Evolutionary conservation across 2,888 invertebrate species (phyloP), one percentile per base, ranked within the genome.

Genomic region (Eristalis tenax): DNA sequence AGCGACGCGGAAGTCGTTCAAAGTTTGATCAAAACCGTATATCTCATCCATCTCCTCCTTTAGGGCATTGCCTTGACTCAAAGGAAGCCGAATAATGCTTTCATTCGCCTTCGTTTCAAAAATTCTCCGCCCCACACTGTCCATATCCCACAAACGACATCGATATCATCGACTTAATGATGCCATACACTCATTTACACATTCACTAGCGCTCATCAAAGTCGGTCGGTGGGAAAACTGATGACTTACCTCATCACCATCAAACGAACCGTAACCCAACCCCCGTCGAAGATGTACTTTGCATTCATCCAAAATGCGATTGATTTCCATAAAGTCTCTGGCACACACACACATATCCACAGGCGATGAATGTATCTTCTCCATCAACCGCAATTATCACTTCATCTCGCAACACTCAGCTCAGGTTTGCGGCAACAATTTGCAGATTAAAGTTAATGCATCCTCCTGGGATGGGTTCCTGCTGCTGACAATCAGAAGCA

Each of bases 391-490:
- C 50, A 50, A 50, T 50, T 50, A 50, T 50, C 50, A 50, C 50
- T 50, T 50, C 50, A 50, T 50, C 50, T 50, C 50, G 50, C 50
- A 50, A 18, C 50, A 50, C 50, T 50, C 18, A 18, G 59, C 59
- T 28, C 59, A 15, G 59, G 59, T 59, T 18, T 23, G 26, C 59
- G 26, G 23, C 59, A 59, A 59, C 59, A 59, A 59, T 59, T 59
- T 28, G 59, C 59, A 28, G 59, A 59, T 59, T 59, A 59, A 59
- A 59, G 59, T 59, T 59, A 59, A 59, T 59, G 23, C 59, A 59
- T 59, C 23, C 57, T 23, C 57, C 22, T 0, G 57, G 23, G 59
- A 26, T 5, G 26, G n/a, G 8, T 50, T n/a, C 18, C 18, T 8
- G 2, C 18, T n/a, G 50, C 5, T n/a, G 50, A 50, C 50, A 50